Conservation (phyloP, 2,797 vertebrate genomes). For the Gallinago stenura region DNA sequence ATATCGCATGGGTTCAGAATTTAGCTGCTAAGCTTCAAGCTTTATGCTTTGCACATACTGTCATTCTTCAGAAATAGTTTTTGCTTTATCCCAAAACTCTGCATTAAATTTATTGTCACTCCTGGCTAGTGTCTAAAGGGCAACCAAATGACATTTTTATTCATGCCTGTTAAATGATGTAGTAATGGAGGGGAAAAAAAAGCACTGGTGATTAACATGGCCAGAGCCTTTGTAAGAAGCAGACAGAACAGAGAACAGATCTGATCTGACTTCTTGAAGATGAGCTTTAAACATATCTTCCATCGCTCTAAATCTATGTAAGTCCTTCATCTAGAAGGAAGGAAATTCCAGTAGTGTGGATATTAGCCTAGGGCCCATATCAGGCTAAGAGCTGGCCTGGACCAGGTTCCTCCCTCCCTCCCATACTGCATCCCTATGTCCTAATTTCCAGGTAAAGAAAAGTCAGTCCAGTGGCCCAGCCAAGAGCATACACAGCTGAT, state of each 20-base stretch:
- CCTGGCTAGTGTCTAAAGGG: slow-evolving; percentile 38
- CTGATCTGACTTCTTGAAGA: neutral
- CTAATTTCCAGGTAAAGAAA: neutral
- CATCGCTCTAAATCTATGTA: neutral
- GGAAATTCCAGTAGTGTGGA: neutral
- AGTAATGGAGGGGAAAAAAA: neutral
- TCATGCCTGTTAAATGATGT: slow-evolving; percentile 22
- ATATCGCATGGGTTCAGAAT: slow-evolving; percentile 12
- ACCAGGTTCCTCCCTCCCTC: neutral
- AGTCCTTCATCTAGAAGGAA: neutral
- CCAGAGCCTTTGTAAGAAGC: slow-evolving; percentile 14
- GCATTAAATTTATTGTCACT: slow-evolving; percentile 49
- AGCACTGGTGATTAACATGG: neutral
- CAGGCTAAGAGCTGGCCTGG: neutral
- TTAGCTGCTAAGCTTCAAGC: slow-evolving; percentile 26
- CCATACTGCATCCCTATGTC: neutral
- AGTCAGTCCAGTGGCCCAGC: neutral
- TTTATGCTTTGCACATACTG: neutral
- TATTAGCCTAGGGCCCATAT: neutral
- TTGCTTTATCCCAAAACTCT: slow-evolving; percentile 38
- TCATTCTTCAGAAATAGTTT: slow-evolving; percentile 55
- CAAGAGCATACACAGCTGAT: neutral
- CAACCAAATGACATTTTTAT: slow-evolving; percentile 54
- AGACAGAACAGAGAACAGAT: neutral
- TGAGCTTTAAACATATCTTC: neutral